Evolutionary conservation across 2,797 vertebrate genomes (phyloP).

Genomic region (Urophycis tenuis): DNA sequence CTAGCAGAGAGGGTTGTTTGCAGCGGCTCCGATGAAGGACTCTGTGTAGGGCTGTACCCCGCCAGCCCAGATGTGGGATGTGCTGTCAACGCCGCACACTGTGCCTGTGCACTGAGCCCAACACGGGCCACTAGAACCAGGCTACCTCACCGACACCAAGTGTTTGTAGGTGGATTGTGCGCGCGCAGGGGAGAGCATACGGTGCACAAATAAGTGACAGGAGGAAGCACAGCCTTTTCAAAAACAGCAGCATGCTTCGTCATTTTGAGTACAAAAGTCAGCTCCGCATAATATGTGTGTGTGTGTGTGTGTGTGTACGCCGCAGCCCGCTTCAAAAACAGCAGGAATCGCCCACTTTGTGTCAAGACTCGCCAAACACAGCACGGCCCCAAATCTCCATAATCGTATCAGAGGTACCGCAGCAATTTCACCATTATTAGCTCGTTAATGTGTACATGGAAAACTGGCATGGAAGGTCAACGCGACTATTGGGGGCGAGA

Average conservation of each 20-base stretch:
- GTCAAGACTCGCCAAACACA: constrained; percentile 15
- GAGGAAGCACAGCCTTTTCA: too few relatives aligned
- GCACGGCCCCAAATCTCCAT: constrained; percentile 24
- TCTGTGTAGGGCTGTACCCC: constrained; percentile 4
- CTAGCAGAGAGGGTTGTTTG: constrained; percentile 38
- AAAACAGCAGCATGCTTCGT: too few relatives aligned
- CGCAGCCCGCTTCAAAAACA: too few relatives aligned
- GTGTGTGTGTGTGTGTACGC: constrained; percentile 18
- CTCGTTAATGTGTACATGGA: constrained; percentile 25
- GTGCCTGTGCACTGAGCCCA: constrained; percentile 23
- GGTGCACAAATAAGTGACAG: too few relatives aligned
- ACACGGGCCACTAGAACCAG: constrained; percentile 2
- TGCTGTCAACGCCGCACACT: constrained; percentile 41
- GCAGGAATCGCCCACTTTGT: not conserved
- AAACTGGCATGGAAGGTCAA: constrained; percentile 30
- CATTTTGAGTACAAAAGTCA: too few relatives aligned
- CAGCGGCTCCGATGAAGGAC: constrained; percentile 38
- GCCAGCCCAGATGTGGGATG: constrained; percentile 37
- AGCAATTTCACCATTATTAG: constrained; percentile 27
- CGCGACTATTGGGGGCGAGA: constrained; percentile 17
- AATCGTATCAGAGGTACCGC: constrained; percentile 44
- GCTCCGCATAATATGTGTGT: too few relatives aligned
- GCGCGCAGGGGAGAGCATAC: not conserved
- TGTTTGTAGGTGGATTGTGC: not conserved
- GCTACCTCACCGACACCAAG: constrained; percentile 8